Base-by-base conservation (phyloP, 2,113 vertebrate genomes). In the Dicrurus megarhynchus region DNA sequence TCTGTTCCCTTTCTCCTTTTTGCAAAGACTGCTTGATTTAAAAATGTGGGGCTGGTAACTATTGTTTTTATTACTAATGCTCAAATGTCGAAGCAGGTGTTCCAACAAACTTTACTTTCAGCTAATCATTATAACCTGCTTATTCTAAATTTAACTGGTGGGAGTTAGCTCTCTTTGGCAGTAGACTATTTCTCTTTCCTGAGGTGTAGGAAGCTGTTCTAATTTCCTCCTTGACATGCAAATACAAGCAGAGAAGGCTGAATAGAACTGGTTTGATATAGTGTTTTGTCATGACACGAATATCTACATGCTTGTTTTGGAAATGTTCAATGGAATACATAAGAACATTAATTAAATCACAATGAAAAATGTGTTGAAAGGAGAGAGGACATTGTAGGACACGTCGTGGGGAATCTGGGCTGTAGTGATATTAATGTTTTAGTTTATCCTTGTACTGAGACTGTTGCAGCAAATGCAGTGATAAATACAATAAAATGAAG, bases 1-100 rank as follows among this genome's bases (percentile, higher is more conserved):
- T 97, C 97, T 97, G 57, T 92, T 95, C 49, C 24, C 32, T 81
- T 97, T 95, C 60, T 83, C 59, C 56, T 87, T 91, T 83, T 65
- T 94, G 79, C 49, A 91, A 87, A 95, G 71, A 49, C 81, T 69
- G 18, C 69, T 81, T 94, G 56, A 83, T 92, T 95, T 73, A 77
- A 73, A 76, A 88, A 89, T 91, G 20, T 80, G 61, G 52, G 56
- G 52, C 35, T 96, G n/a, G 50, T 87, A 59, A 73, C 64, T 89
- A 2, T 87, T 96, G 33, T 80, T 96, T 71, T 68, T 88, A 56
- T 68, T 89, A 50, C 46, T 93, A 79, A 92, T 59, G n/a, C 59
- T 89, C 10, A 60, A 61, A 77, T 84, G 30, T 91, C 59, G 87
- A 55, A 74, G 30, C 41, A 67, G 71, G n/a, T 88, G 75, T 95